Conservation (phyloP, 2,797 vertebrate genomes). For the Falco concolor region DNA sequence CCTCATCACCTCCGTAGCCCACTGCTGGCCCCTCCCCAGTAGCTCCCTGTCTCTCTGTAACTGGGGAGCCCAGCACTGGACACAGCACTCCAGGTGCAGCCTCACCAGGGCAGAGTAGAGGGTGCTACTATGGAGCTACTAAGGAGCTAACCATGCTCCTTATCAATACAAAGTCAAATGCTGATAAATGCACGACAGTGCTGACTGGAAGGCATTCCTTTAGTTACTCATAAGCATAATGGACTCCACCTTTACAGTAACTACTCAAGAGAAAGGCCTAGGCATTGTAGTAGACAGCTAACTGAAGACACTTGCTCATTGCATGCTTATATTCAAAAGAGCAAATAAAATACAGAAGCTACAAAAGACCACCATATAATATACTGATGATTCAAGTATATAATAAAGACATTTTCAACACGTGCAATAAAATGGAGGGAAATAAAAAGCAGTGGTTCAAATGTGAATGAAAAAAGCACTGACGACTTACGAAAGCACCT, state of each 20-base stretch:
- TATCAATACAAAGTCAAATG: neutral
- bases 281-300: neutral
- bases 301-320: neutral
- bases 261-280: neutral
- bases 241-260: neutral
- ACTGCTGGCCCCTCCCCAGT: too few species aligned
- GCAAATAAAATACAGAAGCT: neutral
- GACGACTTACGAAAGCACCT: neutral
- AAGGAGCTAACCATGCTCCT: neutral
- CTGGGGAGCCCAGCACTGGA: too few species aligned
- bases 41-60: too few species aligned
- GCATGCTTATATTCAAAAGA: neutral
- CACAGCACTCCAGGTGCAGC: too few species aligned
- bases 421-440: neutral
- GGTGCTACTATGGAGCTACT: too few species aligned
- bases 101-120: too few species aligned
- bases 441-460: neutral
- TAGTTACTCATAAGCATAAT: neutral
- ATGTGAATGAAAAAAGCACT: neutral
- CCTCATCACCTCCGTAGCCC: too few species aligned
- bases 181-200: neutral
- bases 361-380: neutral
- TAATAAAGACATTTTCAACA: neutral
- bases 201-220: neutral
- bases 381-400: neutral